Evolutionary conservation across 2,888 invertebrate genomes (phyloP), one percentile per base, ranked within the genome.

Genomic region (Prosapia bicincta): DNA sequence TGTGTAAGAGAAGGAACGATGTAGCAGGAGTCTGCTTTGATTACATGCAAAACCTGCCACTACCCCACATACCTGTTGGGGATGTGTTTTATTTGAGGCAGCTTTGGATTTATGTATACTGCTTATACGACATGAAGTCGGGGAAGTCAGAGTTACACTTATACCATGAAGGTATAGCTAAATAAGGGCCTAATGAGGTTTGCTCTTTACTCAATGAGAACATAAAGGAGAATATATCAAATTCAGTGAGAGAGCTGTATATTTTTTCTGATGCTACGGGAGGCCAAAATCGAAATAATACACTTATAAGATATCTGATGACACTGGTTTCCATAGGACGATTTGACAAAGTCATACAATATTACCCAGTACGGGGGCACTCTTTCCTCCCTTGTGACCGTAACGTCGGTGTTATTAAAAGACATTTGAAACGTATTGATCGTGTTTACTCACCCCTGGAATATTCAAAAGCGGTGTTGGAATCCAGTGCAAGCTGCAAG

Each of bases 1-100:
- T 77, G 66, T 54, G 80, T 68, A 77, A 78, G 77, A 81, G 67
- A 5, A 72, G 78, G 66, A 71, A 76, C 32, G 66, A 75, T 54
- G 74, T 78, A 23, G 43, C 74, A 20, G 66, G 79, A 30, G 76
- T 83, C 38, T 81, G 80, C n/a, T 83, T 83, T 65, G 82, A 82
- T 75, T 82, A 80, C 68, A 80, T 82, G 77, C 80, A 80, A 76
- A 80, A 81, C 69, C 38, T 80, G 66, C 68, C 79, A 15, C 69
- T 82, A 26, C 82, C 81, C n/a, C 81, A 80, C 68, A 73, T 82
- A n/a, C 81, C 82, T 30, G 82, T 81, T 23, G 81, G 81, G 68
- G 75, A 79, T 78, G 76, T 76, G 66, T 78, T 76, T 69, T 80
- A 79, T 77, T 76, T 75, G 23, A 69, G 79, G 25, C 78, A 81